phyloP scores from a whole-genome alignment of 2,113 vertebrate genomes.

The Calyptommatus sinebrachiatus region DNA sequence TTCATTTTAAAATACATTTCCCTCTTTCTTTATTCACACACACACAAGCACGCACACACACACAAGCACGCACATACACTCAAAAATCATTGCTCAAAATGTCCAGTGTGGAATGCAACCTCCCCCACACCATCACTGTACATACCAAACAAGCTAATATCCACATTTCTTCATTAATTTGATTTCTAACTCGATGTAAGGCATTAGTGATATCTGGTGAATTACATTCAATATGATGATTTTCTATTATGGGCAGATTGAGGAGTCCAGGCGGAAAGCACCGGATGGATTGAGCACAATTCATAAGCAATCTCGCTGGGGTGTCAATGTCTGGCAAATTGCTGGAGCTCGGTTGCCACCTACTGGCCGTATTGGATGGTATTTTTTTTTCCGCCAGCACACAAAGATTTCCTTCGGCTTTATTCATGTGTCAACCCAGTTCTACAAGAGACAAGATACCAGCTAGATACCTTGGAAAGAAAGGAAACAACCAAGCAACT shows the following conservation, averaged over 20 bases:
- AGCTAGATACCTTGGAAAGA: conserved; percentile 43
- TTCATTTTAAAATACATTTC: conserved; percentile 37
- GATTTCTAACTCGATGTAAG: conserved; percentile 41
- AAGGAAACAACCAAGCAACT: conserved; percentile 33
- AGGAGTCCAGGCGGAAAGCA: conserved; percentile 19
- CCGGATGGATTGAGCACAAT: neutral
- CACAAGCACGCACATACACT: too few relatives aligned
- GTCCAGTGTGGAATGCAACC: neutral
- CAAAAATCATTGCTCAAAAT: neutral
- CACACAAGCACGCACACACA: too few relatives aligned
- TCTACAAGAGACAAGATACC: conserved; percentile 50
- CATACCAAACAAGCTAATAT: conserved; percentile 2
- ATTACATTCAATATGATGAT: conserved; percentile 59
- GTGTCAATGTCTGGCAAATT: conserved; percentile 27
- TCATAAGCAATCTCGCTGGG: neutral
- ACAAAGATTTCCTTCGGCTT: neutral
- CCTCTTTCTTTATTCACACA: conserved; percentile 1
- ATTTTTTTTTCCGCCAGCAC: conserved; percentile 13
- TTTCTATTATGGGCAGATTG: conserved; percentile 28
- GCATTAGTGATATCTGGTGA: conserved; percentile 55
- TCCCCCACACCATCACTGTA: neutral
- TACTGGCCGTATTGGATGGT: conserved; percentile 44
- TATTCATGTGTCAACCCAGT: conserved; percentile 3
- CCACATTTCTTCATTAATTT: conserved; percentile 22
- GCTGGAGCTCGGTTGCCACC: conserved; percentile 66